Evolutionary conservation across 2,113 vertebrate species (phyloP).

Genomic region (Larimichthys polyactis): DNA sequence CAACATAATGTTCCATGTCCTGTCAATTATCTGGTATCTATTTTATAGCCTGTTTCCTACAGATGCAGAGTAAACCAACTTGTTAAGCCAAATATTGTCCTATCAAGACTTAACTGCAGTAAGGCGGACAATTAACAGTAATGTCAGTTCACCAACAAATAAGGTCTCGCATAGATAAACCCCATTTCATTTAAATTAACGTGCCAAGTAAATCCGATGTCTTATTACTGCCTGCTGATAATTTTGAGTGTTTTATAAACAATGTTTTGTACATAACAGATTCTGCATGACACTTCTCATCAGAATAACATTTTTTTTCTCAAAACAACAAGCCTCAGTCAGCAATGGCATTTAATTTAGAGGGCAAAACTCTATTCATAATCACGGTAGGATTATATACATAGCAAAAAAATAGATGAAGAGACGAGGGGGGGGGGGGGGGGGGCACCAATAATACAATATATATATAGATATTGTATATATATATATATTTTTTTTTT

Average conservation of each 20-base stretch:
- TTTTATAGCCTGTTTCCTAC: not conserved
- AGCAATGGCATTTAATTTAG: conserved; percentile 66
- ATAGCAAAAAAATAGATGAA: conserved; percentile 36
- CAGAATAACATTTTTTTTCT: conserved; percentile 62
- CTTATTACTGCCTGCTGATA: conserved; percentile 70
- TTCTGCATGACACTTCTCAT: conserved; percentile 55
- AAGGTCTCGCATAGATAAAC: conserved; percentile 62
- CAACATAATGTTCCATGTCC: conserved; percentile 10
- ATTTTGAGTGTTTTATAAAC: conserved; percentile 72
- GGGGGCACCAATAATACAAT: conserved; percentile 15
- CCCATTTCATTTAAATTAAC: conserved; percentile 68
- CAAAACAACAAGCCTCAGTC: conserved; percentile 60
- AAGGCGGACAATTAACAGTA: conserved; percentile 60
- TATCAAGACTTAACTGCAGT: conserved; percentile 54
- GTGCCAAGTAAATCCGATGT: conserved; percentile 60
- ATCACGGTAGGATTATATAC: conserved; percentile 60
- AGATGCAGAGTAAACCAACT: conserved; percentile 23
- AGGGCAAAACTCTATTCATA: conserved; percentile 67
- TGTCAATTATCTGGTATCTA: conserved; percentile 46
- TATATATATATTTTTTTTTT: not conserved
- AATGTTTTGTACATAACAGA: conserved; percentile 63
- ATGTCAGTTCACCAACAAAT: conserved; percentile 64
- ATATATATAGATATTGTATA: not conserved
- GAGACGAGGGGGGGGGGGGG: not conserved
- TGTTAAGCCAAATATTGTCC: conserved; percentile 32